Base-by-base conservation (phyloP, 2,113 vertebrate species). In the Dipodomys ordii region DNA sequence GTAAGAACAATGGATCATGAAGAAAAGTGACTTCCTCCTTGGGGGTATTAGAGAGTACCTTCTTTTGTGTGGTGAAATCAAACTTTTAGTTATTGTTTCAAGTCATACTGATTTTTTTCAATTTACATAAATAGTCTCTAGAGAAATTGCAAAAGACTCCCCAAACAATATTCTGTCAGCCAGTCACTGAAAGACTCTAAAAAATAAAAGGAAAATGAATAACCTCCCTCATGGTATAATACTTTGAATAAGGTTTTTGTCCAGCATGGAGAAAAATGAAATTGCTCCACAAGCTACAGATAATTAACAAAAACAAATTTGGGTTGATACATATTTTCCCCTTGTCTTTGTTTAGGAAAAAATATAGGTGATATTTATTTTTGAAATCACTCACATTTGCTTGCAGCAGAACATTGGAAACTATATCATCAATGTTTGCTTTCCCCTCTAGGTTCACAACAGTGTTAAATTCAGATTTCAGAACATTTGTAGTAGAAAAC, bases 21-120 rank as follows among this genome's bases (percentile, higher is more conserved):
- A 98, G 97, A 98, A 98, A 98, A 98, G 97, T 96, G 98, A 98
- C 98, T 98, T 98, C 97, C 97, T 98, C 97, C 97, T 98, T 97
- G 96, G 97, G 83, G 98, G 98, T 18, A 98, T 98, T 98, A 98
- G 97, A 97, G 97, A 98, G 96, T 97, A 93, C 92, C 95, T 96
- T 98, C 95, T 97, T 98, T 98, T 98, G 97, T 98, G 95, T 96
- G 95, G 96, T 97, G 98, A 98, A 98, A 98, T 98, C 96, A 97
- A 98, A 98, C 97, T 96, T 98, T 98, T 96, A 95, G 82, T 87
- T 96, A 77, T 93, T 96, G 95, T 95, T 86, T 77, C 83, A 96
- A 98, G 83, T 96, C 97, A 97, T 87, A 96, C 95, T 94, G 88
- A 83, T 93, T 96, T 91, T 89, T 44, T 87, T 71, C 90, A 92